phyloP scores from a whole-genome alignment of 2,888 invertebrate species.

The Spatulosminthurus flaviceps region DNA sequence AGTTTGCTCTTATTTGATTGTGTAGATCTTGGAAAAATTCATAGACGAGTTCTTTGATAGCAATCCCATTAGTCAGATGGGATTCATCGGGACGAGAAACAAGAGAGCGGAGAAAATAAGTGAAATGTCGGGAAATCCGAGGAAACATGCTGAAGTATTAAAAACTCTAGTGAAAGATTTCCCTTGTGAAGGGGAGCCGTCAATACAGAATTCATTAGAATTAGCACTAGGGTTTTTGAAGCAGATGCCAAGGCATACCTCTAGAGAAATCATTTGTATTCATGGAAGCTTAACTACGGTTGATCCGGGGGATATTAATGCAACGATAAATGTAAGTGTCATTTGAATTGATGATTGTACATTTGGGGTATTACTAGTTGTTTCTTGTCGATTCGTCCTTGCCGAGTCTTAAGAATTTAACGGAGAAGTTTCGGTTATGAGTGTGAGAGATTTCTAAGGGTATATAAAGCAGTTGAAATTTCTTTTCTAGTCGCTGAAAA shows the following conservation, averaged over 20 bases:
- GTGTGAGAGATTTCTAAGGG: background rate
- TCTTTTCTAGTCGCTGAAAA: conserved; percentile 70
- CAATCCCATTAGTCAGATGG: conserved; percentile 97
- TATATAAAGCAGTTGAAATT: background rate
- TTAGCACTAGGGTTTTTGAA: conserved; percentile 84
- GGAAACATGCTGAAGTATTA: conserved; percentile 78
- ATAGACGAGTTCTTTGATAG: conserved; percentile 98
- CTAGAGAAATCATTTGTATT: conserved; percentile 89
- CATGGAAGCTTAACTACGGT: conserved; percentile 96
- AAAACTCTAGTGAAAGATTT: conserved; percentile 67
- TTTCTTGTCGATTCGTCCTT: too few relatives aligned
- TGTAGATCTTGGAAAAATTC: conserved; percentile 86
- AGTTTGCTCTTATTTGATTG: background rate
- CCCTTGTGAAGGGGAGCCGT: conserved; percentile 88
- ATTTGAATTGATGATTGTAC: background rate
- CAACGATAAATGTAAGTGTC: conserved; percentile 77
- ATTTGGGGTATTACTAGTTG: too few relatives aligned
- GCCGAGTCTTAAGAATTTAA: too few relatives aligned
- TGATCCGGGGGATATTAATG: conserved; percentile 91
- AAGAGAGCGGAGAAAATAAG: conserved; percentile 93
- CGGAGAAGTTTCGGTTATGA: too few relatives aligned
- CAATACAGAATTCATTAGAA: conserved; percentile 93
- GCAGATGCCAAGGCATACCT: conserved; percentile 92
- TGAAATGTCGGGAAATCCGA: conserved; percentile 86
- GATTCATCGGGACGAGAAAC: conserved; percentile 88